Evolutionary conservation across 2,888 invertebrate species (phyloP), one percentile per base, ranked within the genome.

Genomic region (Heliothis peltigera): DNA sequence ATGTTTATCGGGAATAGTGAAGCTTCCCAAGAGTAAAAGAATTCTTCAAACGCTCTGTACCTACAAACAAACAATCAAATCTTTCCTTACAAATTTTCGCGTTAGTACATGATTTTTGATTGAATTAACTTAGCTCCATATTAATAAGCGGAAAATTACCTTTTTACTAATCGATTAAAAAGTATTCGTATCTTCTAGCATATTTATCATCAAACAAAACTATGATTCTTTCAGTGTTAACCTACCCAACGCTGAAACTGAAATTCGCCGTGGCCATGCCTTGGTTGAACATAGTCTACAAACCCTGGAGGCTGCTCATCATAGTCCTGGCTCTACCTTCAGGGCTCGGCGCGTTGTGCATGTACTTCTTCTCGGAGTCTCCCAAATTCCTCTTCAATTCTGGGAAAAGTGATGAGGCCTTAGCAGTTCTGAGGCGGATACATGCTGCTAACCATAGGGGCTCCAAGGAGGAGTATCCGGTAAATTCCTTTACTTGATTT

Each of bases 231-330:
- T 21, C 88, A 96, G 97, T 96, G n/a, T 84, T 97, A 51, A 96
- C 97, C 0, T 97, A 97, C 92, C 91, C 96, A 4, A 95, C 97
- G 0, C 94, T 97, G 19, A 97, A 97, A 0, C 73, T 95, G 1
- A 77, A 92, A 54, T 90, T 96, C 76, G 89, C 93, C 1, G 65
- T 90, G 0, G 85, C 92, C 0, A 72, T 94, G 1, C 81, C 92
- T 5, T 80, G 94, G 57, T 81, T 96, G 12, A 95, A 95, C 18
- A 88, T 97, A 51, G 88, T 89, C 6, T 96, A 96, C 82, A 95
- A 96, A 64, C 97, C 98, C 0, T 98, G 98, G 98, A 95, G 98
- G 49, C 84, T 98, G 15, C 96, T 97, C 55, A 89, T 97, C 22
- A 93, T 97, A 0, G 84, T 91, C 0, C 79, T 93, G 43, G 90